Conservation (phyloP, 2,888 invertebrate genomes). For the Drosophila dives region DNA sequence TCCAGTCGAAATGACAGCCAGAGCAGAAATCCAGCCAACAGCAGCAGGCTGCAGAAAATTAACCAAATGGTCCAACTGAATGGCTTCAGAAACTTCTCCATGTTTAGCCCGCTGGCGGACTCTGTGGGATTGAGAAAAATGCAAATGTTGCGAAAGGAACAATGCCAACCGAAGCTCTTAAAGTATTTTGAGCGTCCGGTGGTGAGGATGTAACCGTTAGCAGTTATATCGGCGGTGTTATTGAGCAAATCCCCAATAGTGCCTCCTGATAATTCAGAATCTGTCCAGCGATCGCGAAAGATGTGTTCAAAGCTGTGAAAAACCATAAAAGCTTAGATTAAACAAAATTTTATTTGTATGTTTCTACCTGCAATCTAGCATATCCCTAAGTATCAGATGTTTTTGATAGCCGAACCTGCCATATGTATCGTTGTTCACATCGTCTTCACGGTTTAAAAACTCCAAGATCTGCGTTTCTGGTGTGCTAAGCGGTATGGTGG, state of each 20-base stretch:
- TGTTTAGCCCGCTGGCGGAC: constrained; percentile 85
- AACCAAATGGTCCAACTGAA: constrained; percentile 87
- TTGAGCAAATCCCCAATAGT: constrained; percentile 70
- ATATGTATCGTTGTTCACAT: constrained; percentile 65
- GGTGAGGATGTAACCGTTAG: constrained; percentile 53
- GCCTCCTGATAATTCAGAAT: constrained; percentile 71
- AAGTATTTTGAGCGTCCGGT: constrained; percentile 54
- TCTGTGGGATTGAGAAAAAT: constrained; percentile 86
- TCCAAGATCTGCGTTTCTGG: constrained; percentile 41
- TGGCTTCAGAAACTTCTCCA: constrained; percentile 87
- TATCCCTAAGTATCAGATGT: constrained; percentile 58
- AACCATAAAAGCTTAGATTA: not conserved
- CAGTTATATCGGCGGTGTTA: constrained; percentile 67
- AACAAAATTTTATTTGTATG: not conserved
- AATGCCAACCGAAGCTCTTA: constrained; percentile 52
- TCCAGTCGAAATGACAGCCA: constrained; percentile 82
- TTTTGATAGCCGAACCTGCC: constrained; percentile 71
- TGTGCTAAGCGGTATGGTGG: constrained; percentile 49
- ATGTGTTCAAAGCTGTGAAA: constrained; percentile 57
- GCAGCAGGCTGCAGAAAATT: constrained; percentile 83
- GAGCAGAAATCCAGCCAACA: constrained; percentile 80
- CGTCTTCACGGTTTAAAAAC: constrained; percentile 44
- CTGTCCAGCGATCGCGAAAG: constrained; percentile 72
- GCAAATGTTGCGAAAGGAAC: constrained; percentile 84
- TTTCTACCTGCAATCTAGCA: constrained; percentile 76